Conservation (phyloP, 2,888 invertebrate species). For the Leistus spinibarbis region DNA sequence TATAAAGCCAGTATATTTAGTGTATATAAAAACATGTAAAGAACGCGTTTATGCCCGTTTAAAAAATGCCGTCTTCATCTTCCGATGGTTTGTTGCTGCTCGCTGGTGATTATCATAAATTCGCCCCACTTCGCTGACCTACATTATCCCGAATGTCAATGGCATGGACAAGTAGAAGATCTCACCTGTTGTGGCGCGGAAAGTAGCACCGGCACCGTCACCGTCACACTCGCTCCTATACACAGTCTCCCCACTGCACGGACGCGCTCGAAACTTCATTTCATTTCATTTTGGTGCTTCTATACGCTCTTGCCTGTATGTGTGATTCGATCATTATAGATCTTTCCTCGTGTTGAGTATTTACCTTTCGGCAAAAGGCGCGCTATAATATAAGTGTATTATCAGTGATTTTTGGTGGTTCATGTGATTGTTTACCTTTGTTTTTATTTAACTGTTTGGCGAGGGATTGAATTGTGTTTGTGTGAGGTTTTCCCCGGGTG, state of each 20-base stretch:
- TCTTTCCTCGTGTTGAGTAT: not conserved
- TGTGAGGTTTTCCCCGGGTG: not conserved
- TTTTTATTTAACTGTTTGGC: not conserved
- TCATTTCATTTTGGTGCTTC: not conserved
- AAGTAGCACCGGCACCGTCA: slow-evolving; percentile 17
- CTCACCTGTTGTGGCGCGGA: slow-evolving; percentile 39
- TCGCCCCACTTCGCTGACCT: slow-evolving; percentile 51
- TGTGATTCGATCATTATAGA: not conserved
- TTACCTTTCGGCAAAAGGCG: not conserved
- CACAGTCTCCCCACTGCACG: not conserved
- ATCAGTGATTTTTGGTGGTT: not conserved
- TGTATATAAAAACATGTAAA: not conserved
- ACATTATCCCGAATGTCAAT: slow-evolving; percentile 52
- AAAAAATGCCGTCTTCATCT: slow-evolving; percentile 5
- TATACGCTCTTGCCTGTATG: not conserved
- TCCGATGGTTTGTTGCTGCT: not conserved
- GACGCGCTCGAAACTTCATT: not conserved
- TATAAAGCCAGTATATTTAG: not conserved
- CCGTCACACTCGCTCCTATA: not conserved
- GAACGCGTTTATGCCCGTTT: not conserved
- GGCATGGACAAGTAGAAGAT: slow-evolving; percentile 48
- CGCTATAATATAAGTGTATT: not conserved
- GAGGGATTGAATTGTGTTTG: no score
- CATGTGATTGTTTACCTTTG: not conserved
- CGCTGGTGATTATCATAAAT: slow-evolving; percentile 44